Evolutionary conservation across 2,113 vertebrate species (phyloP).

Genomic region (Hydropotes inermis): DNA sequence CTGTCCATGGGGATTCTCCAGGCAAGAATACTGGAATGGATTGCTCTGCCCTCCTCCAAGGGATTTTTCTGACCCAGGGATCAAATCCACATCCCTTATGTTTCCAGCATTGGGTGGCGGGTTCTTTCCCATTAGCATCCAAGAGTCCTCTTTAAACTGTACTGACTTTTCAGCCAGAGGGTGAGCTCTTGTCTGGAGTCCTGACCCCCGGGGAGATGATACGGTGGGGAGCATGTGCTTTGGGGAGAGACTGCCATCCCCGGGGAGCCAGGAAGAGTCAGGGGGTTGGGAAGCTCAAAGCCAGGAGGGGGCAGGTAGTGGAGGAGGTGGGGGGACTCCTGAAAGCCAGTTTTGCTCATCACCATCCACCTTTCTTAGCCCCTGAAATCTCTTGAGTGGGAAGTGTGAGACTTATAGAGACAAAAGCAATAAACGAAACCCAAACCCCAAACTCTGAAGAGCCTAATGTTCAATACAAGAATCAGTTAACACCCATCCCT

Average conservation of each 20-base stretch:
- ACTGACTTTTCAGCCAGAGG: not conserved
- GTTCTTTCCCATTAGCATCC: not conserved
- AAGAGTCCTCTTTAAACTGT: not conserved
- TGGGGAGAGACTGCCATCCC: not conserved
- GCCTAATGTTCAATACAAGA: not conserved
- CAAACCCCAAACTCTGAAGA: not conserved
- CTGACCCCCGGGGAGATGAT: fast-evolving
- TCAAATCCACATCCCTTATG: not conserved
- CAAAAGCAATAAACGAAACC: not conserved
- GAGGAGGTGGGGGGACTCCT: not conserved
- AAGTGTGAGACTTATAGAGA: not conserved
- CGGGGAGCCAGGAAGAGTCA: fast-evolving
- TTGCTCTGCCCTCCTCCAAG: not conserved
- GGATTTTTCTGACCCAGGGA: not conserved
- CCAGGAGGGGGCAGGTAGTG: not conserved
- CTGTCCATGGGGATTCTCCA: not conserved
- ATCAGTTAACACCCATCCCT: not conserved
- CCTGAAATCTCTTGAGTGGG: not conserved
- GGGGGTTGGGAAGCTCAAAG: not conserved
- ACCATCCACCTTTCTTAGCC: not conserved
- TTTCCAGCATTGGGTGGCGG: not conserved
- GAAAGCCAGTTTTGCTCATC: not conserved
- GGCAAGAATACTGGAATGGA: not conserved
- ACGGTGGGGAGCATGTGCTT: fast-evolving
- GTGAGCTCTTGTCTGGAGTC: not conserved